Base-by-base conservation (phyloP, 2,113 vertebrate species). In the Perca schrenkii region DNA sequence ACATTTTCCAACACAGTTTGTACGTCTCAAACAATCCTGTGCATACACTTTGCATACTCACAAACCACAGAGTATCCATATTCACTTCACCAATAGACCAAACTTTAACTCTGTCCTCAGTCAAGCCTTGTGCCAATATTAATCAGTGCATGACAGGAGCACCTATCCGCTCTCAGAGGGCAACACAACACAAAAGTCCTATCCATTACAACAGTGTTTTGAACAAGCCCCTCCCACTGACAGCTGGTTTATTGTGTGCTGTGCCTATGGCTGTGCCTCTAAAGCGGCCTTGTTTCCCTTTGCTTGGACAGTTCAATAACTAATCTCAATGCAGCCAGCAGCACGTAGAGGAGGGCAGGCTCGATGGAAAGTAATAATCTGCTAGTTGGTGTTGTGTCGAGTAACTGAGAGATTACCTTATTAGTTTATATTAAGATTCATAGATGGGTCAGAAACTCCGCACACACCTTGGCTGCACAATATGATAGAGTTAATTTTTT, bases 241-340 rank as follows among this genome's bases (percentile, higher is more conserved):
- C 94, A 94, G 94, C 94, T 94, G 94, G 89, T 77, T 90, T 63
- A 93, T 94, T 94, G 93, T 94, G 91, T 61, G 73, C 62, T 53
- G 74, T 68, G 80, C 80, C 83, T 91, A 88, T 91, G 84, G 73
- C 62, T 53, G 74, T 68, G 80, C 80, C 83, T 91, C 89, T 91
- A 82, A 88, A 84, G 91, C 88, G 67, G 93, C 91, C 92, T 93
- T 89, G 90, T 93, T 91, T 88, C 90, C 74, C 86, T 87, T 79
- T 82, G 90, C 91, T 86, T 78, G 82, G 87, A 82, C 92, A 87
- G 93, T 93, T 94, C 94, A 93, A 93, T 94, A 94, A 92, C 92
- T 94, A 91, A 94, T 94, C 92, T 92, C 89, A 90, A 89, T 92
- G 90, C 88, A 92, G 89, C 90, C 89, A 79, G 83, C 84, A 92